A percentile compares a stretch with the other conserved stretches of the same genome.
Evolutionary conservation across 1,140 invertebrate genomes (phyloP).

Genomic region (Galleria mellonella): DNA sequence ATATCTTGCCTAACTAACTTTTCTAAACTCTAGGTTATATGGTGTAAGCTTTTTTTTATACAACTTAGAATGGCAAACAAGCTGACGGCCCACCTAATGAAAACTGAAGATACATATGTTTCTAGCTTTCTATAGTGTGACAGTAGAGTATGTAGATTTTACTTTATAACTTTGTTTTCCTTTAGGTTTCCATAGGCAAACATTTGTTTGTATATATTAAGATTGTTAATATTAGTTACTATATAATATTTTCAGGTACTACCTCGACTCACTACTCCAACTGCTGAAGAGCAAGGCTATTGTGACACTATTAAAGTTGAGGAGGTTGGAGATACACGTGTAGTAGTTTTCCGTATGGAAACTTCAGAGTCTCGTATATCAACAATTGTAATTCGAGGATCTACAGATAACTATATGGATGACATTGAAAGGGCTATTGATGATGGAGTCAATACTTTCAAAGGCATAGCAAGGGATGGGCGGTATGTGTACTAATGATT

Average conservation of each 20-base stretch:
- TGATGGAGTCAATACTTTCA: slow-evolving; percentile 99
- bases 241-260: slow-evolving; percentile 61
- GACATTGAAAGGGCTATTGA: slow-evolving; percentile 98
- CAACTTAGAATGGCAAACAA: too few species aligned
- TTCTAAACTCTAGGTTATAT: too few species aligned
- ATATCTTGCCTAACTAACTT: too few species aligned
- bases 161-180: too few species aligned
- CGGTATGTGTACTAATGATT: slow-evolving; percentile 37
- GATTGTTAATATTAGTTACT: neutral
- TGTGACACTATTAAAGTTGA: slow-evolving; percentile 95
- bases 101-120: too few species aligned
- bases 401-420: slow-evolving; percentile 99
- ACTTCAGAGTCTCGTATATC: slow-evolving; percentile 89
- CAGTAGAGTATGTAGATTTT: too few species aligned
- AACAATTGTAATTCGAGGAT: slow-evolving; percentile 95
- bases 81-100: too few species aligned
- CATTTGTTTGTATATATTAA: too few species aligned
- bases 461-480: slow-evolving; percentile 83
- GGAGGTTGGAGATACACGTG: slow-evolving; percentile 95
- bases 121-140: too few species aligned
- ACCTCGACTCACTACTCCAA: slow-evolving; percentile 83
- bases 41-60: too few species aligned
- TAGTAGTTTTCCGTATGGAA: slow-evolving; percentile 93
- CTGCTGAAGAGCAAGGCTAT: slow-evolving; percentile 92
- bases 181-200: too few species aligned